Base-by-base conservation (phyloP, 2,888 invertebrate genomes). In the Microplitis manilae region DNA sequence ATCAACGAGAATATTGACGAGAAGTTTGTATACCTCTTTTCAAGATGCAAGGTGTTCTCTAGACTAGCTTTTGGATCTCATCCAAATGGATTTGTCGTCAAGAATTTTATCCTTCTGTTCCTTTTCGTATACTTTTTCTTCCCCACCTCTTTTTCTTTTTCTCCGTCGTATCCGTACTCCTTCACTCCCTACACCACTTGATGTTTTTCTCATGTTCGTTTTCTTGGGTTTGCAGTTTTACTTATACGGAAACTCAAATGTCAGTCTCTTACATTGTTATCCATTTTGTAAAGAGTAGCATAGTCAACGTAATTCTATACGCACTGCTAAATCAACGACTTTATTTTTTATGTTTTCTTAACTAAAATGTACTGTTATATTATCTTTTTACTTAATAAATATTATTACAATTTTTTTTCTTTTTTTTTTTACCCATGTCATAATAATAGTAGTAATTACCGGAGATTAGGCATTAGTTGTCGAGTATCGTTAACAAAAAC, bases 71-170 rank as follows among this genome's bases (percentile, higher is more conserved):
- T 80, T 82, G 82, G 82, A 79, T 79, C 68, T 68, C 72, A 73
- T 80, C 82, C 82, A 82, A 82, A 82, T 82, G 80, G 80, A 80
- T 82, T 81, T 82, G 80, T 82, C 79, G 81, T 77, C 74, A 59
- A 71, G 67, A 59, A 68, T 72, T 61, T 68, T 60, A 68, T 69
- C 65, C 61, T 74, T 70, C 68, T 65, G 39, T 62, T 62, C 20
- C 76, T 78, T 76, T 74, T 62, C 39, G 68, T 74, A 60, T 38
- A 17, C 70, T 75, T 60, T 65, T 59, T 68, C 30, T 50, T 59
- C 70, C 60, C 60, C 17, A 40, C 70, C 50, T 38, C 65, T 61
- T 73, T 38, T 64, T 70, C 65, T 80, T 61, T 72, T 40, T 77
- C 38, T 70, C 74, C 62, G 15, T 77, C 64, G 73, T 68, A 72